These are phyloP conservation scores for Gymnopithys bicolor DNA, from an alignment of 2,797 vertebrate genomes.

Conservation along the genomic window DNA sequence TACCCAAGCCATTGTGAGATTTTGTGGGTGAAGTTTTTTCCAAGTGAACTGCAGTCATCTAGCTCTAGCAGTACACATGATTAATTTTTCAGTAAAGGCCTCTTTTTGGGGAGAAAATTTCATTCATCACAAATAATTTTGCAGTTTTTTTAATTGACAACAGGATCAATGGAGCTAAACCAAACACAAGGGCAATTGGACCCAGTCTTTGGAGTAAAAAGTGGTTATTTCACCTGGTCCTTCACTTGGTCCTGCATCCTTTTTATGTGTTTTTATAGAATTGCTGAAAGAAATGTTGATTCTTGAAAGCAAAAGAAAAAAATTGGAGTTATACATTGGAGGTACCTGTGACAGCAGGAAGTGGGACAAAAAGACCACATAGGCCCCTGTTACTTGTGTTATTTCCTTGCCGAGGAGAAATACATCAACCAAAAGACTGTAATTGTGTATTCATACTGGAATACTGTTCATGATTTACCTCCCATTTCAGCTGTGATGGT, in stretches of 20 bases:
- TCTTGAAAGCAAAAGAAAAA: neutral
- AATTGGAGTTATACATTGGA: neutral
- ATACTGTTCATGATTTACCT: constrained; percentile 8
- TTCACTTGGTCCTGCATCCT: neutral
- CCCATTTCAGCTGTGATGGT: neutral
- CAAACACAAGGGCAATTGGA: neutral
- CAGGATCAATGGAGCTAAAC: neutral
- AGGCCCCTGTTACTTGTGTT: neutral
- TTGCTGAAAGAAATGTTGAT: neutral
- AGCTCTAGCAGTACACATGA: neutral
- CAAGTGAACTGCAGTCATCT: neutral
- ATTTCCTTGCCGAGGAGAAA: neutral
- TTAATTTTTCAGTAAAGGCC: neutral
- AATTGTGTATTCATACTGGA: constrained; percentile 18
- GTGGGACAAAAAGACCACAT: neutral
- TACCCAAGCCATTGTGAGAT: neutral
- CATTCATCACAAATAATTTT: neutral
- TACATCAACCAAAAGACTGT: constrained; percentile 11
- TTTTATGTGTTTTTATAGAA: neutral
- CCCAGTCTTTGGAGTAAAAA: neutral
- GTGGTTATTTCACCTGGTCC: neutral
- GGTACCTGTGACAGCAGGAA: neutral
- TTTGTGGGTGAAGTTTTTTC: neutral
- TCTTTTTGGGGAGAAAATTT: neutral
- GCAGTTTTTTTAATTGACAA: neutral